Percentiles rank a stretch among this genome's conserved stretches.
Conservation (phyloP, 2,797 vertebrate genomes). For the Danionella dracula region DNA sequence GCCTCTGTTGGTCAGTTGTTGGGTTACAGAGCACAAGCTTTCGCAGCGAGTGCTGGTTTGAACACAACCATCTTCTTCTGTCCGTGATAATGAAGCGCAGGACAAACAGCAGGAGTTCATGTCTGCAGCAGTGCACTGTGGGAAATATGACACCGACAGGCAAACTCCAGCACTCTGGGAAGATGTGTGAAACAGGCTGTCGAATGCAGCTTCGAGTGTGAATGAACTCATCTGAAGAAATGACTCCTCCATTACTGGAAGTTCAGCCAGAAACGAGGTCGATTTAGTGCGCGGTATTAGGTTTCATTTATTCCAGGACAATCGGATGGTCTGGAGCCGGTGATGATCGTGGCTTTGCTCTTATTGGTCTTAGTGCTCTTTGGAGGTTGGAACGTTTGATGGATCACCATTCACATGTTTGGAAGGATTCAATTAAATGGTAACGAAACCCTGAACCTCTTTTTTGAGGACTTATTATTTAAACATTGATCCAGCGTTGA, state of each 20-base stretch:
- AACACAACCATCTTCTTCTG: neutral
- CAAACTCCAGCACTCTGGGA: neutral
- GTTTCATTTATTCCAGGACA: neutral
- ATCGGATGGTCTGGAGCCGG: neutral
- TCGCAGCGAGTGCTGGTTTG: neutral
- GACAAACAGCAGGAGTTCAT: neutral
- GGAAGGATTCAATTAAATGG: no score
- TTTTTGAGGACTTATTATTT: no score
- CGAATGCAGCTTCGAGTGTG: slow-evolving; percentile 11
- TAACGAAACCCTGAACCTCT: no score
- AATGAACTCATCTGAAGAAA: slow-evolving; percentile 19
- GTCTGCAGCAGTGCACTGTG: neutral
- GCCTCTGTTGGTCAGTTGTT: no score
- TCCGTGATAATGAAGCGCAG: neutral
- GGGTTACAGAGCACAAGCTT: no score
- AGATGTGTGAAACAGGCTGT: slow-evolving; percentile 1
- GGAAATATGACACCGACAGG: slow-evolving; percentile 2
- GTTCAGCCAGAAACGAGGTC: neutral
- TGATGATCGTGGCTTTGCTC: no score
- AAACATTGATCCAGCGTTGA: no score
- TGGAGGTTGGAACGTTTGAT: neutral
- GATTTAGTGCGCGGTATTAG: neutral
- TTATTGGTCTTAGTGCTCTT: neutral
- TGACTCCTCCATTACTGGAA: neutral
- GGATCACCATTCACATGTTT: no score